Percentiles rank a stretch among this genome's conserved stretches.
These are phyloP conservation scores for Nestor notabilis DNA, from an alignment of 2,113 vertebrate genomes.

Conservation along the genomic window DNA sequence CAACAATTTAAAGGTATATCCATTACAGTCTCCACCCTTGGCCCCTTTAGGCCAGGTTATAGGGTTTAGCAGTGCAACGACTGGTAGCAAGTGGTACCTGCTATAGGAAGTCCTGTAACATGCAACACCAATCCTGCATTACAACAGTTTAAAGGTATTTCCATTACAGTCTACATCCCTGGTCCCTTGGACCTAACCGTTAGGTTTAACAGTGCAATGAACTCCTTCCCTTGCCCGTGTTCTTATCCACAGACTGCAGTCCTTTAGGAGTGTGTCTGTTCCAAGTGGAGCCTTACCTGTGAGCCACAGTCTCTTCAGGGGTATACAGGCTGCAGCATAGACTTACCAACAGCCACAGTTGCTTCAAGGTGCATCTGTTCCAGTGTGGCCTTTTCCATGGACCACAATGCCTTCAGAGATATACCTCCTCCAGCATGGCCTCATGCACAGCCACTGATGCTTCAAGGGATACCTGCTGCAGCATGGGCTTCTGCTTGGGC, in stretches of 20 bases:
- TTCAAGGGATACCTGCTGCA: not conserved
- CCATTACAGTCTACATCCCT: not conserved
- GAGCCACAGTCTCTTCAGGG: not conserved
- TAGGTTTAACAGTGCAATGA: not conserved
- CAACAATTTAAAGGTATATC: not conserved
- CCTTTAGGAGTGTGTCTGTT: not conserved
- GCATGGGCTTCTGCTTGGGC: not conserved
- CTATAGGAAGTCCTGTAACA: not conserved
- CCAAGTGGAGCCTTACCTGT: not conserved
- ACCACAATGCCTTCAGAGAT: not conserved
- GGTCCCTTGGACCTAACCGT: not conserved
- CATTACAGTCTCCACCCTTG: not conserved
- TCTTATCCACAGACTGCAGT: not conserved
- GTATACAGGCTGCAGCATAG: not conserved
- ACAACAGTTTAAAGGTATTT: not conserved
- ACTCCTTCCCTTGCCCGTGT: not conserved
- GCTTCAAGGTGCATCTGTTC: not conserved
- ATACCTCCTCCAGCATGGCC: not conserved
- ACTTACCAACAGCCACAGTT: not conserved
- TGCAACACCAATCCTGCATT: not conserved
- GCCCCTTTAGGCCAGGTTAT: not conserved
- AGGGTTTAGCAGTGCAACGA: not conserved
- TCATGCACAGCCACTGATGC: not conserved
- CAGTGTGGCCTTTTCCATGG: not conserved
- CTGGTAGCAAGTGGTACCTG: not conserved